Base-by-base conservation (phyloP, 2,797 vertebrate genomes). In the Rhinophrynus dorsalis region DNA sequence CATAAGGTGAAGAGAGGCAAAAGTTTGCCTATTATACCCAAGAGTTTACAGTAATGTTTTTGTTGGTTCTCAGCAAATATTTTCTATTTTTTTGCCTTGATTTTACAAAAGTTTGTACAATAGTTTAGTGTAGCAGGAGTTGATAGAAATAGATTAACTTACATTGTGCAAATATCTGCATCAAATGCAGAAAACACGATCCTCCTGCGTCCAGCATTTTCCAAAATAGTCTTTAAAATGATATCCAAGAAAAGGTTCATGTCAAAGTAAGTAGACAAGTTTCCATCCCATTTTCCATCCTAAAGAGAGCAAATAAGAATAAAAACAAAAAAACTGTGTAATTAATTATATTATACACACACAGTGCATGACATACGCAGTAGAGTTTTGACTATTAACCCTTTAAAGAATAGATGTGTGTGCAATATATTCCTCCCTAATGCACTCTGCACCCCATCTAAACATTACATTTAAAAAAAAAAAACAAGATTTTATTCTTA, bases 121-220 rank as follows among this genome's bases (percentile, higher is more conserved):
- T 4, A 30, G 4, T 4, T 30, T 4, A 30, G 9, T 30, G 29
- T 30, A 30, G 4, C 29, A 30, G 9, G 9, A 4, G 29, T 30
- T n/a, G n/a, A n/a, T n/a, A n/a, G n/a, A n/a, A n/a, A n/a, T n/a
- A n/a, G n/a, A n/a, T n/a, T n/a, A n/a, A 88, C 94, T 93, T 83
- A 99, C 97, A 99, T 97, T 73, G 94, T 94, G 81, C 97, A 99
- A 79, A 99, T 82, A 75, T 99, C 96, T 1, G 97, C 94, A 85
- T 98, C 92, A 70, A 99, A 99, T 72, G 91, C 96, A 75, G 97
- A 99, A 90, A 98, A 98, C 15, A 99, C 82, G 40, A 99, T 92
- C 63, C 94, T 93, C 61, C 97, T 93, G 2, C 78, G 85, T 51
- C 93, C 94, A 40, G 92, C 94, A 78, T 91, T 92, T 82, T 94